Base-by-base conservation (phyloP, 2,888 invertebrate genomes). In the Euproctis similis region DNA sequence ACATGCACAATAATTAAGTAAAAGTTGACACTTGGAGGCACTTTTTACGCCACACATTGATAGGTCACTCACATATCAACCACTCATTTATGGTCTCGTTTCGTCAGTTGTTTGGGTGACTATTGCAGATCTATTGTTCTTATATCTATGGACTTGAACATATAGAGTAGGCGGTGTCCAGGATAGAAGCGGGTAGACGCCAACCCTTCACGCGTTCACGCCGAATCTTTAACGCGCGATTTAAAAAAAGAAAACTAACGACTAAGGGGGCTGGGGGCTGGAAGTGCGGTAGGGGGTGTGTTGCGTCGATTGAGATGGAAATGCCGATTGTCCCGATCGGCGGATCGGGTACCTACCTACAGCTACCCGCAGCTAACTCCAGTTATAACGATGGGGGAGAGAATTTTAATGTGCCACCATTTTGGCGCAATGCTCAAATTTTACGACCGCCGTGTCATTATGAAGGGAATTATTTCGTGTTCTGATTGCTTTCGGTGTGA, bases 351-450 rank as follows among this genome's bases (percentile, higher is more conserved):
- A n/a, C n/a, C n/a, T n/a, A n/a, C n/a, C n/a, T n/a, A n/a, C n/a
- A n/a, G n/a, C n/a, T 65, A 54, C 59, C 61, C 65, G 52, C 65
- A 72, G 74, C 78, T 80, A 81, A 77, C 77, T 80, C 70, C 76
- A 60, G 68, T 76, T 80, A 81, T 84, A 84, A 84, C 82, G 81
- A 76, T 72, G 70, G 81, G n/a, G 80, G 82, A 71, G 82, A 73
- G 82, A 82, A 84, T 84, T 84, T 84, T 84, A 84, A 84, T 82
- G 82, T 77, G 68, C 80, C 77, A 78, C 82, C 82, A 82, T 84
- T 82, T 81, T 78, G 80, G 81, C 81, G 80, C 82, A 81, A 78
- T 80, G 82, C 81, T 82, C 80, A 82, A 82, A 82, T 82, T 84
- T 84, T 82, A 84, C 74, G 82, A 80, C 71, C 80, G 52, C 67